A percentile compares a stretch with the other conserved stretches of the same genome.
Conservation (phyloP, 2,888 invertebrate genomes). For the Lampropteryx suffumata region DNA sequence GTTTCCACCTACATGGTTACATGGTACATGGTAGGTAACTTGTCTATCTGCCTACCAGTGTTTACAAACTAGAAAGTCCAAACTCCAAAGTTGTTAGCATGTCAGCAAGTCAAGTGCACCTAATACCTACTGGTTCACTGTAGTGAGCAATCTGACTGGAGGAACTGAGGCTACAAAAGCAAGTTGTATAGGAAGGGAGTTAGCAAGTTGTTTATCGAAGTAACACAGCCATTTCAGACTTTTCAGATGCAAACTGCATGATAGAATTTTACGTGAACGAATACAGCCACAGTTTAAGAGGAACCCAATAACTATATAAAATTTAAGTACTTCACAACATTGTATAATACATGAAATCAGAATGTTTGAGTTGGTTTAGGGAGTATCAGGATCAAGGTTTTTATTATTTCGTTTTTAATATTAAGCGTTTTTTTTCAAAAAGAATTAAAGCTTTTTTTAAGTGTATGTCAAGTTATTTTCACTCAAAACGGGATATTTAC, state of each 20-base stretch:
- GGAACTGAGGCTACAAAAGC: slow-evolving; percentile 7
- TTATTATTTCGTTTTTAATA: too few species aligned
- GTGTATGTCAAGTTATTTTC: too few species aligned
- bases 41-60: neutral
- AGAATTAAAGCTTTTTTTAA: too few species aligned
- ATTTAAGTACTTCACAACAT: neutral
- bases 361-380: neutral
- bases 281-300: slow-evolving; percentile 5
- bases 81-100: slow-evolving; percentile 10
- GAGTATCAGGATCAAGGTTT: too few species aligned
- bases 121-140: neutral
- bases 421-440: too few species aligned
- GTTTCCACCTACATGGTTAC: too few species aligned
- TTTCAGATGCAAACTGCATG: slow-evolving; percentile 8
- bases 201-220: slow-evolving; percentile 1
- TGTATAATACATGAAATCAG: neutral
- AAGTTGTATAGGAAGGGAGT: slow-evolving; percentile 1
- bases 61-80: neutral
- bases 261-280: slow-evolving; percentile 6
- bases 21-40: too few species aligned
- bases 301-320: slow-evolving; percentile 6
- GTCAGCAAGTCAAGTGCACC: slow-evolving; percentile 22
- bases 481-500: too few species aligned
- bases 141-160: slow-evolving; percentile 18
- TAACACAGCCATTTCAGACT: slow-evolving; percentile 5